These are phyloP conservation scores for Brenthis hecate DNA, from an alignment of 2,888 invertebrate species.

Conservation along the genomic window DNA sequence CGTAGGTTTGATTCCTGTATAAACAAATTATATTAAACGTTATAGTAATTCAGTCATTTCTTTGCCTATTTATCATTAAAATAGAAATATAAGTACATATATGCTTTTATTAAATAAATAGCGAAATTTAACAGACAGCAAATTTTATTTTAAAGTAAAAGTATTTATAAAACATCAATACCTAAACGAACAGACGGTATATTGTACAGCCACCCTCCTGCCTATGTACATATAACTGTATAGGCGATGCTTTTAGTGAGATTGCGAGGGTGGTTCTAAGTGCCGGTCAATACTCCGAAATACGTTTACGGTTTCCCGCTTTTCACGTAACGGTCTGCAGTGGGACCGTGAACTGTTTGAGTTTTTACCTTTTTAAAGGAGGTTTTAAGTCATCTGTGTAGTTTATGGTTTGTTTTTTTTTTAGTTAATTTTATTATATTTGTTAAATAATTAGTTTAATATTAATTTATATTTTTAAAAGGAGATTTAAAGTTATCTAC, in stretches of 20 bases:
- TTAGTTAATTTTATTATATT: no score
- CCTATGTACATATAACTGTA: slow-evolving; percentile 39
- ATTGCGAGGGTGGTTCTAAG: slow-evolving; percentile 62
- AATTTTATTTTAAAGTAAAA: slow-evolving; percentile 14
- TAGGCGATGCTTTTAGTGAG: slow-evolving; percentile 68
- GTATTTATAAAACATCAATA: slow-evolving; percentile 8
- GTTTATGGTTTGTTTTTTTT: no score
- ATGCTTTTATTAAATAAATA: background rate
- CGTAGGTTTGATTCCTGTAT: background rate
- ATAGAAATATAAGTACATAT: no score
- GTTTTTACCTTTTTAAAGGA: background rate
- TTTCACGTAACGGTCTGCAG: slow-evolving; percentile 18
- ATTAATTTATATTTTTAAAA: background rate
- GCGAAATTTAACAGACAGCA: background rate
- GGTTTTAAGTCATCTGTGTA: background rate
- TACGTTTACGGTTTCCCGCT: slow-evolving; percentile 50
- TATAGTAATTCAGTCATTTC: no score
- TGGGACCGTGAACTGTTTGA: background rate
- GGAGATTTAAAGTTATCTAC: background rate
- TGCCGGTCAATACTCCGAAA: slow-evolving; percentile 62
- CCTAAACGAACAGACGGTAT: slow-evolving; percentile 3
- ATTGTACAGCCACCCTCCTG: slow-evolving; percentile 28
- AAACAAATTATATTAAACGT: no score
- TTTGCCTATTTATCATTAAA: no score
- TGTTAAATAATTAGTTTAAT: no score